Percentiles rank a stretch among this genome's conserved stretches.
Evolutionary conservation across 2,113 vertebrate species (phyloP).

Genomic region (Mellivora capensis): DNA sequence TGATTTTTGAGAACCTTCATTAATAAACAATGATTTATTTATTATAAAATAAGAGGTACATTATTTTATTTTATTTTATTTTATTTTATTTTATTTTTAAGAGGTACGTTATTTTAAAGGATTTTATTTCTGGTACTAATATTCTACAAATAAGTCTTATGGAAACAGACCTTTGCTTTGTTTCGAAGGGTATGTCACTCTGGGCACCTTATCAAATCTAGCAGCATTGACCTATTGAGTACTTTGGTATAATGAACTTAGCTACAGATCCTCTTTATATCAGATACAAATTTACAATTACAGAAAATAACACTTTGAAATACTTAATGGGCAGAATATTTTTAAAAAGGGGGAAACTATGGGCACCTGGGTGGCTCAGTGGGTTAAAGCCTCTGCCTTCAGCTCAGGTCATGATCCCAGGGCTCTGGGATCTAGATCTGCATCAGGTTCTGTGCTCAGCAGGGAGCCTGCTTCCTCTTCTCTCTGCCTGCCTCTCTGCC

Average conservation of each 20-base stretch:
- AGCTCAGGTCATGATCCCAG: no score
- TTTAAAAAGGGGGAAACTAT: constrained; percentile 46
- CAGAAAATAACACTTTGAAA: background rate
- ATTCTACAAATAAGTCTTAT: background rate
- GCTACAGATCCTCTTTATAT: background rate
- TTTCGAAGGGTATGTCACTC: background rate
- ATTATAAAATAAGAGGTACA: background rate
- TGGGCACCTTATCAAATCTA: background rate
- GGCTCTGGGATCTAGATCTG: no score
- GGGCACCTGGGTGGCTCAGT: no score
- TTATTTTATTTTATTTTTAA: no score
- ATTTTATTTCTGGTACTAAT: background rate
- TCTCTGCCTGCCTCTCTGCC: no score
- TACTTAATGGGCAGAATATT: background rate
- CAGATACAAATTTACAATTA: background rate
- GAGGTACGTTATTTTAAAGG: background rate
- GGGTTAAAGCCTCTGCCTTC: no score
- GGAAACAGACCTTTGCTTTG: background rate
- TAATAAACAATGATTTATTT: background rate
- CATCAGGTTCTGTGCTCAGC: no score
- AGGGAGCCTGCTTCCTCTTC: no score
- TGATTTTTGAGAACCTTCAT: background rate
- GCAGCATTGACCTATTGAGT: background rate
- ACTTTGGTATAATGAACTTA: background rate
- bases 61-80: no score